Conservation (phyloP, 1,140 invertebrate genomes). For the Chlorops oryzae region DNA sequence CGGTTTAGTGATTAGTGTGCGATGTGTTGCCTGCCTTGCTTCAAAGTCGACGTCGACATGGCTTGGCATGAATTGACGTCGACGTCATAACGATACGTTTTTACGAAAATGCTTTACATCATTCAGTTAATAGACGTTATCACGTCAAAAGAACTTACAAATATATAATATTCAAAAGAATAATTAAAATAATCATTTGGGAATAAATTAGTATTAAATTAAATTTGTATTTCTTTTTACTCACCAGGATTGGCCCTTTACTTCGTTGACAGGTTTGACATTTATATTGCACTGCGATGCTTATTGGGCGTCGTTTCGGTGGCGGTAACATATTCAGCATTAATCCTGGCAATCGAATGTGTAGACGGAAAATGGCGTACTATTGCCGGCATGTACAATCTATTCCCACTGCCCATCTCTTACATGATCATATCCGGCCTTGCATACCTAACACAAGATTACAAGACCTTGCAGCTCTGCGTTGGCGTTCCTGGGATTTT, state of each 20-base stretch:
- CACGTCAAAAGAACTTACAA: too few relatives aligned
- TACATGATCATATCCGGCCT: conserved; percentile 66
- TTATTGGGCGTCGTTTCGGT: conserved; percentile 64
- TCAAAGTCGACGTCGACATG: too few relatives aligned
- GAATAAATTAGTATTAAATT: neutral
- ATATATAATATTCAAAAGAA: too few relatives aligned
- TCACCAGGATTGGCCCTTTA: conserved; percentile 54
- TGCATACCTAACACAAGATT: conserved; percentile 65
- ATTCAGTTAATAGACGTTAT: too few relatives aligned
- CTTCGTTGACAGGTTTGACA: conserved; percentile 58
- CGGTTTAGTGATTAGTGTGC: too few relatives aligned
- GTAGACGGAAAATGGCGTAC: conserved; percentile 70
- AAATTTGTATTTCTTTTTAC: neutral
- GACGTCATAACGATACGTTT: too few relatives aligned
- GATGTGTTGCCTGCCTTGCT: too few relatives aligned
- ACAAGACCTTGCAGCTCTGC: conserved; percentile 65
- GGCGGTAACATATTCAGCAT: conserved; percentile 65
- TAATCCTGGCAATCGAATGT: conserved; percentile 64
- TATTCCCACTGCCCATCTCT: conserved; percentile 64
- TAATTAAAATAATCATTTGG: too few relatives aligned
- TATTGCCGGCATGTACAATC: conserved; percentile 65
- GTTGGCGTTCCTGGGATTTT: conserved; percentile 63
- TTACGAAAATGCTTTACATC: too few relatives aligned
- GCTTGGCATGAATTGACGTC: too few relatives aligned
- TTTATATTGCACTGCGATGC: conserved; percentile 58